phyloP scores from a whole-genome alignment of 2,113 vertebrate genomes.

The Herpetotheres cachinnans region DNA sequence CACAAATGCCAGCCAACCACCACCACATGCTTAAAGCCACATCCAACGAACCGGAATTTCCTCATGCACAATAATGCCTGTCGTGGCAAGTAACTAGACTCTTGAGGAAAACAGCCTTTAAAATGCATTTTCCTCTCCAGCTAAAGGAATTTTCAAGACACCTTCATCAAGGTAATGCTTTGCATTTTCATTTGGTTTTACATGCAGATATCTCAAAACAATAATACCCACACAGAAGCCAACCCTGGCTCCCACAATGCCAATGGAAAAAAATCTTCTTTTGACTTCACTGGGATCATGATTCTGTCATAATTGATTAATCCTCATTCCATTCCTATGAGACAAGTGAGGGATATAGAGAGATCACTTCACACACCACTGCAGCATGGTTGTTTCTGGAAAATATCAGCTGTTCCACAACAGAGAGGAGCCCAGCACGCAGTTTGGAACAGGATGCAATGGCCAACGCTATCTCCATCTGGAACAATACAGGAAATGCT shows the following conservation, averaged over 20 bases:
- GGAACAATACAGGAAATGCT: constrained; percentile 44
- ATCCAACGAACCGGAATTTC: not conserved
- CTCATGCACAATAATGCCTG: not conserved
- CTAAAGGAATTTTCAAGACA: not conserved
- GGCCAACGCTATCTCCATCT: not conserved
- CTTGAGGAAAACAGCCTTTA: not conserved
- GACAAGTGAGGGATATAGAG: not conserved
- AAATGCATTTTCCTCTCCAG: not conserved
- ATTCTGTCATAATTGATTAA: not conserved
- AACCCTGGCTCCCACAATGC: not conserved
- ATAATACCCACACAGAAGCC: not conserved
- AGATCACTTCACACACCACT: not conserved
- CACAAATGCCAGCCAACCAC: not conserved
- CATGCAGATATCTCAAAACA: not conserved
- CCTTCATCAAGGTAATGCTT: not conserved
- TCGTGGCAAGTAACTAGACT: not conserved
- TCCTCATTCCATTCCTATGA: constrained; percentile 36
- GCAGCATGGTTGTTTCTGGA: not conserved
- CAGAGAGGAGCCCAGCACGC: not conserved
- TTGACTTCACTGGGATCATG: not conserved
- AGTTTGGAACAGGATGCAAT: not conserved
- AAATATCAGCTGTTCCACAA: constrained; percentile 25
- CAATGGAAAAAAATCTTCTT: not conserved
- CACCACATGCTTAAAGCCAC: not conserved
- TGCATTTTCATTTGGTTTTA: not conserved